These are phyloP conservation scores for Stictonetta naevosa DNA, from an alignment of 2,113 vertebrate genomes.

Conservation along the genomic window DNA sequence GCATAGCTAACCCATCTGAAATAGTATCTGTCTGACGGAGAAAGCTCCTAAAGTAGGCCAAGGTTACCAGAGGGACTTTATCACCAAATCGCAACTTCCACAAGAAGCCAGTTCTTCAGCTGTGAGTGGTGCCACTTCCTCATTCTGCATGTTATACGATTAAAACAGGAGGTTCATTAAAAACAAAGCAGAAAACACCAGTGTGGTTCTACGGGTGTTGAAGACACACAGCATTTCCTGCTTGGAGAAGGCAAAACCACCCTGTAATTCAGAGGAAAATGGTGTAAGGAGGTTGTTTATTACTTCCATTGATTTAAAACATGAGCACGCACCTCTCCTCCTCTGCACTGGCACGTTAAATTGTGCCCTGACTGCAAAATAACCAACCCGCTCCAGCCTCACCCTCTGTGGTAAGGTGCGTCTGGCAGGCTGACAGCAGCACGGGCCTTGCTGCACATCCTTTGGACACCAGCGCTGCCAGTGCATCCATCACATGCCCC, in stretches of 20 bases:
- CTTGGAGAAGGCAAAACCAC: not conserved
- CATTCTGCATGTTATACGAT: not conserved
- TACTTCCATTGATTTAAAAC: not conserved
- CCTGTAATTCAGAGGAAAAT: not conserved
- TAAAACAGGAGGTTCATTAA: not conserved
- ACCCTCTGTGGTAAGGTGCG: not conserved
- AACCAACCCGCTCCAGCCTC: not conserved
- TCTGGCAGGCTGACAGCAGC: not conserved
- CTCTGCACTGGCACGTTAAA: not conserved
- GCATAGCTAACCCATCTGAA: not conserved
- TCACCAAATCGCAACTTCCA: not conserved
- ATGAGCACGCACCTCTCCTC: not conserved
- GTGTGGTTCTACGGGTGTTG: not conserved
- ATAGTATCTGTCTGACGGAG: not conserved
- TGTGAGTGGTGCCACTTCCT: not conserved
- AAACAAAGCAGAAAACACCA: not conserved
- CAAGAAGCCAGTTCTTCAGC: accelerated
- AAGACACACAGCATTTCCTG: not conserved
- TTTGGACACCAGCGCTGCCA: not conserved
- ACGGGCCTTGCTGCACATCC: not conserved
- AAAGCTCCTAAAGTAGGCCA: not conserved
- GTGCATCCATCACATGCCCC: accelerated
- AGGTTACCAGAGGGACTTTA: not conserved
- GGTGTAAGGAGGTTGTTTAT: not conserved
- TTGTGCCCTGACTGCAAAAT: not conserved